A percentile compares a stretch with the other conserved stretches of the same genome.
Evolutionary conservation across 2,888 invertebrate species (phyloP).

Genomic region (Lepidocyrtoides sp.): DNA sequence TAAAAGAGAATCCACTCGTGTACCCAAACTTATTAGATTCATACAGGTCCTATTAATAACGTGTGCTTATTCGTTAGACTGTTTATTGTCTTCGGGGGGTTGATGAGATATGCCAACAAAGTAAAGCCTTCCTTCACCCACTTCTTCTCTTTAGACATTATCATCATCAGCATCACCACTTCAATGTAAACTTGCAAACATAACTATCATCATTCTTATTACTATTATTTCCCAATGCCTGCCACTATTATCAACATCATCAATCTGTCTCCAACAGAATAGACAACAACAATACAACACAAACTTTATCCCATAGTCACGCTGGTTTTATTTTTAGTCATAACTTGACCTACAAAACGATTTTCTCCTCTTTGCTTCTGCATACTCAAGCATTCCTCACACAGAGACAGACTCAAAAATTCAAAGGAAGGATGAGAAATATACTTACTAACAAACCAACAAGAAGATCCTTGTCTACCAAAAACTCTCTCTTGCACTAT

Average conservation of each 20-base stretch:
- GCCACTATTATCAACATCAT: constrained; percentile 61
- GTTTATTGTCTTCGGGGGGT: constrained; percentile 68
- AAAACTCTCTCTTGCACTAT: neutral
- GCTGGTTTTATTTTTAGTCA: constrained; percentile 80
- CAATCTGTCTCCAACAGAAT: constrained; percentile 67
- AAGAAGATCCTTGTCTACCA: constrained; percentile 20
- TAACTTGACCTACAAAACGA: constrained; percentile 81
- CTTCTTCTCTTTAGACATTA: constrained; percentile 1
- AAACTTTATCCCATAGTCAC: constrained; percentile 69
- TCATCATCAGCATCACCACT: neutral
- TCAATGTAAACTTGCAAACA: constrained; percentile 33
- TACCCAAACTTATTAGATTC: neutral
- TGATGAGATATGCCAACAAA: constrained; percentile 74
- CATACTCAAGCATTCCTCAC: constrained; percentile 44
- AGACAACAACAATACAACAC: constrained; percentile 30
- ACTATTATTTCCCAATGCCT: constrained; percentile 1
- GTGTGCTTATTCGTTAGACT: neutral
- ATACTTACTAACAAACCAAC: constrained; percentile 7
- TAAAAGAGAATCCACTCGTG: neutral
- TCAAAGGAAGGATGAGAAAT: constrained; percentile 65
- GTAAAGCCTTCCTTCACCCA: constrained; percentile 71
- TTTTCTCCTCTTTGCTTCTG: constrained; percentile 72
- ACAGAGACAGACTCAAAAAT: constrained; percentile 28
- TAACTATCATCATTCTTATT: constrained; percentile 16
- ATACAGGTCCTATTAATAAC: neutral